Conservation (phyloP, 2,888 invertebrate genomes). For the Rotaria macrura region DNA sequence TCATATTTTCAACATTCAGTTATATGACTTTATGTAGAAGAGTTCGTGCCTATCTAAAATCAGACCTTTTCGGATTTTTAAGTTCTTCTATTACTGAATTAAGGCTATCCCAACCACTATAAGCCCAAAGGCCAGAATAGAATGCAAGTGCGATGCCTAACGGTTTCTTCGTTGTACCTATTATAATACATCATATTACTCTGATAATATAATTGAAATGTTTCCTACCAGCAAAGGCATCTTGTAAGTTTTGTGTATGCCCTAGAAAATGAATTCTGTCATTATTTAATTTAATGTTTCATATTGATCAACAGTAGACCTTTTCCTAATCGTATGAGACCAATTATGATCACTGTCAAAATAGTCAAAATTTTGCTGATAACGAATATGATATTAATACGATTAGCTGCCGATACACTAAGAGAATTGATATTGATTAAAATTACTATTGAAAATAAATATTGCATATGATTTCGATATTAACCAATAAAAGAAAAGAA, state of each 20-base stretch:
- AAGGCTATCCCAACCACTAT: slow-evolving; percentile 66
- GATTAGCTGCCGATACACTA: slow-evolving; percentile 81
- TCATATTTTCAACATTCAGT: background rate
- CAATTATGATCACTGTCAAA: slow-evolving; percentile 71
- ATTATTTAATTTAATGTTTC: background rate
- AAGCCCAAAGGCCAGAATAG: slow-evolving; percentile 73
- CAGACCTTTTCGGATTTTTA: slow-evolving; percentile 44
- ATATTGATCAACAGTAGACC: slow-evolving; percentile 47
- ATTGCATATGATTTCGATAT: background rate
- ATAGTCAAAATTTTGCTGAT: slow-evolving; percentile 70
- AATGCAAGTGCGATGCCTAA: slow-evolving; percentile 53
- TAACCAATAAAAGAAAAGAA: background rate
- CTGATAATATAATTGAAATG: background rate
- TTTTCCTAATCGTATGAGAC: slow-evolving; percentile 64
- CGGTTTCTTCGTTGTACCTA: background rate
- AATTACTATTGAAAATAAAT: slow-evolving; percentile 59
- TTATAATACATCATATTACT: too few species aligned
- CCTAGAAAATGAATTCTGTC: background rate
- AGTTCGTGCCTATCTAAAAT: background rate
- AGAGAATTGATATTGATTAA: slow-evolving; percentile 83
- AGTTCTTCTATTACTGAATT: slow-evolving; percentile 69
- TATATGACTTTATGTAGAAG: background rate
- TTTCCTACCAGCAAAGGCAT: background rate
- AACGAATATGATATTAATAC: slow-evolving; percentile 82
- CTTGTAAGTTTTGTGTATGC: background rate